These are phyloP conservation scores for Montipora capitata DNA, from an alignment of 92 coral and sea anemone species.

Conservation along the genomic window DNA sequence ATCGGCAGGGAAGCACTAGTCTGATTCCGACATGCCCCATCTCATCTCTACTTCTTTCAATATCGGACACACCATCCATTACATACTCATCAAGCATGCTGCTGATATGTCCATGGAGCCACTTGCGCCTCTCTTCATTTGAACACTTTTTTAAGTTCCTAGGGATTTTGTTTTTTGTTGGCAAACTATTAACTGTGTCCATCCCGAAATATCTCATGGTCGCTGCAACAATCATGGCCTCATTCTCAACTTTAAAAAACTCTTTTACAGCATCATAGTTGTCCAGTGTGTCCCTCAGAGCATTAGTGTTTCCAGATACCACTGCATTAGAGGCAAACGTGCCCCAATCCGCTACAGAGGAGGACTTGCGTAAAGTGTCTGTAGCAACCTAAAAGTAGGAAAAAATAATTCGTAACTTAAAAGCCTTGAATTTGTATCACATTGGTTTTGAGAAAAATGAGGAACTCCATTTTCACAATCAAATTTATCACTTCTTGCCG, in stretches of 20 bases:
- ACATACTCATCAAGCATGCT: slow-evolving; percentile 59
- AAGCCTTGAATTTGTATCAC: slow-evolving; percentile 22
- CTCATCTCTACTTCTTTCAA: slow-evolving; percentile 22
- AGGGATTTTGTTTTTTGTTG: slow-evolving; percentile 35
- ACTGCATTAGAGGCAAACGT: slow-evolving; percentile 15
- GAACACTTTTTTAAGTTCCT: slow-evolving; percentile 33
- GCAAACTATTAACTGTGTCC: slow-evolving; percentile 34
- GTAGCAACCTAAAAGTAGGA: slow-evolving; percentile 32
- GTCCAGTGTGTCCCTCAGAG: slow-evolving; percentile 49
- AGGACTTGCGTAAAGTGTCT: slow-evolving; percentile 35
- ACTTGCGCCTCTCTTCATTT: slow-evolving; percentile 62
- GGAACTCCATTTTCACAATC: slow-evolving; percentile 26
- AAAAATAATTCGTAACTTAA: slow-evolving; percentile 19
- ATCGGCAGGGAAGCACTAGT: slow-evolving; percentile 57
- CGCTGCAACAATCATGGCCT: slow-evolving; percentile 47
- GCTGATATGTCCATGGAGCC: slow-evolving; percentile 52
- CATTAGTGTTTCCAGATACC: slow-evolving; percentile 55
- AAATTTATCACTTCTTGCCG: slow-evolving; percentile 20
- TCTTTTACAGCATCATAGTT: slow-evolving; percentile 49
- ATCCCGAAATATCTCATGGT: slow-evolving; percentile 46
- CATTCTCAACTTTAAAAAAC: slow-evolving; percentile 33
- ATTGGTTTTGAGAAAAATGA: slow-evolving; percentile 1
- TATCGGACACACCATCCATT: slow-evolving; percentile 54
- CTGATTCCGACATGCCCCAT: slow-evolving; percentile 42
- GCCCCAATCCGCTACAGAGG: slow-evolving; percentile 48